A percentile compares a stretch with the other conserved stretches of the same genome.
Conservation (phyloP, 1,140 invertebrate species). For the Manduca sexta region DNA sequence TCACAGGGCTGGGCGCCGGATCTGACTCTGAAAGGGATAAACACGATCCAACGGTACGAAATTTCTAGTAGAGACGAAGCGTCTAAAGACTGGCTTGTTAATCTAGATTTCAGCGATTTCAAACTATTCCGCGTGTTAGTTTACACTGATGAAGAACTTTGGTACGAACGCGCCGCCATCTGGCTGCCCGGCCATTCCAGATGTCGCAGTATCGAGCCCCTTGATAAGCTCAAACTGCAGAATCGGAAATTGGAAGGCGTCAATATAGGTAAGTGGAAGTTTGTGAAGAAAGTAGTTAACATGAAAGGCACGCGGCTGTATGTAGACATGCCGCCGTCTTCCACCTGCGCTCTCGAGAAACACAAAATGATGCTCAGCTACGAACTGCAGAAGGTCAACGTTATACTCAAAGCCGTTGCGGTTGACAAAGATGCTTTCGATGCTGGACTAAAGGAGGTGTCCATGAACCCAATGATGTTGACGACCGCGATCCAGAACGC, state of each 20-base stretch:
- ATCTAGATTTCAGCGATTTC: constrained; percentile 46
- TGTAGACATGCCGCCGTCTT: constrained; percentile 56
- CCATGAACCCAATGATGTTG: constrained; percentile 11
- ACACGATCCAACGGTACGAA: constrained; percentile 43
- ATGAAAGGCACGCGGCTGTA: constrained; percentile 51
- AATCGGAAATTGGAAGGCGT: constrained; percentile 41
- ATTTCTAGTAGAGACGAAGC: constrained; percentile 33
- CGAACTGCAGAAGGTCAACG: constrained; percentile 59
- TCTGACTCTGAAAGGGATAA: constrained; percentile 47
- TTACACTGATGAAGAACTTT: constrained; percentile 54
- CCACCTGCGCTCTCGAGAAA: constrained; percentile 40
- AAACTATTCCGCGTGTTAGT: constrained; percentile 39
- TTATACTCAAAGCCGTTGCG: constrained; percentile 49
- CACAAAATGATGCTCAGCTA: constrained; percentile 55
- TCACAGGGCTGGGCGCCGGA: constrained; percentile 47
- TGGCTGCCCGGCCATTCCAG: constrained; percentile 61
- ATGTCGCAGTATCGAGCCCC: constrained; percentile 38
- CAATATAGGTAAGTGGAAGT: constrained; percentile 59
- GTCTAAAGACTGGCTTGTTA: constrained; percentile 47
- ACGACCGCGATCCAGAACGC: constrained; percentile 15
- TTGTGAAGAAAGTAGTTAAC: constrained; percentile 50
- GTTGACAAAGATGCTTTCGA: constrained; percentile 60
- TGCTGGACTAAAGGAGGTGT: constrained; percentile 36
- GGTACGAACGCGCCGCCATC: constrained; percentile 60
- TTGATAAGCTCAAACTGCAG: constrained; percentile 52